Evolutionary conservation across 2,113 vertebrate genomes (phyloP).

Genomic region (Nothobranchius kuhntae): DNA sequence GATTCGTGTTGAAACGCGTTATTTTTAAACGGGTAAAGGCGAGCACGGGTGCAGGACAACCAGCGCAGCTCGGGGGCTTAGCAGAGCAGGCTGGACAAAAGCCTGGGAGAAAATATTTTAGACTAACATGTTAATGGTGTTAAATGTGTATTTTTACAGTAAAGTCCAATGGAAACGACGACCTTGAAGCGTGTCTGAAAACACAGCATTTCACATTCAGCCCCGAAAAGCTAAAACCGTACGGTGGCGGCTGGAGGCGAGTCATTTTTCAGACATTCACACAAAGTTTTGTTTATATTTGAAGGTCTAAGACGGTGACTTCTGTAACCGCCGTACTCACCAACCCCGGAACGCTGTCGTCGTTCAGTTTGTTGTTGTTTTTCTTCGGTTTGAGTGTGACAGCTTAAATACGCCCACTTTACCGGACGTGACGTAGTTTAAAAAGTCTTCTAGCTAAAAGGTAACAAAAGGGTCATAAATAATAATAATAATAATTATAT

Average conservation of each 20-base stretch:
- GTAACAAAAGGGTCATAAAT: too few species aligned
- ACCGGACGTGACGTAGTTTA: slow-evolving; percentile 62
- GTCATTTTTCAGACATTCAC: too few species aligned
- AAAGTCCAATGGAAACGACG: neutral
- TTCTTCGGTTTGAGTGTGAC: slow-evolving; percentile 58
- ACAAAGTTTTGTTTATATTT: neutral
- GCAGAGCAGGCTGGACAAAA: neutral
- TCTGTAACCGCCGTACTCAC: slow-evolving; percentile 42
- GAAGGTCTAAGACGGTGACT: neutral
- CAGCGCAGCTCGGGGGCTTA: neutral
- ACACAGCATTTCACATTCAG: neutral
- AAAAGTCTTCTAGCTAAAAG: slow-evolving; percentile 7
- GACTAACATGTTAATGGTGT: neutral
- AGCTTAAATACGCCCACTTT: slow-evolving; percentile 47
- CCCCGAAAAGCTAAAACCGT: rapidly evolving
- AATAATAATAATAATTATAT: too few species aligned
- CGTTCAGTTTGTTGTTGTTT: slow-evolving; percentile 63
- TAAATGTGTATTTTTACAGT: neutral
- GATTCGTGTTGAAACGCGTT: neutral
- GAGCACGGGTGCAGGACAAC: neutral
- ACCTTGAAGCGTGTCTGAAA: neutral
- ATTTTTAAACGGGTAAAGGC: slow-evolving; percentile 1
- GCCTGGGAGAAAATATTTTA: neutral
- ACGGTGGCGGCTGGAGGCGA: neutral
- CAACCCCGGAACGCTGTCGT: slow-evolving; percentile 30